Percentiles rank a stretch among this genome's conserved stretches.
These are phyloP conservation scores for Sphenopsis melanotis DNA, from an alignment of 2,797 vertebrate genomes.

Conservation along the genomic window DNA sequence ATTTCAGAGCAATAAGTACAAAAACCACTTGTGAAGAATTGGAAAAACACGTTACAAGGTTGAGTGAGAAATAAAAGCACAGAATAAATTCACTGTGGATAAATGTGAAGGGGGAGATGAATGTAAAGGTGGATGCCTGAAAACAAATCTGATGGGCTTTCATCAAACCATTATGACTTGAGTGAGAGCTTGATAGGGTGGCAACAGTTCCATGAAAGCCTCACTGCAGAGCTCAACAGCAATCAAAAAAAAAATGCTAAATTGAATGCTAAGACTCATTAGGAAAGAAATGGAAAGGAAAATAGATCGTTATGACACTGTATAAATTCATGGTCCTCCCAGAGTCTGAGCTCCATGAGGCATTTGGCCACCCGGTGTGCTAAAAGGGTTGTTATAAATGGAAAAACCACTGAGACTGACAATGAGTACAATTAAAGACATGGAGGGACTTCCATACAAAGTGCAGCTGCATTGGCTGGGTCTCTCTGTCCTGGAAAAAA, in stretches of 20 bases:
- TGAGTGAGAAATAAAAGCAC: neutral
- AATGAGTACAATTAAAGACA: neutral
- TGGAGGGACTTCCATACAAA: neutral
- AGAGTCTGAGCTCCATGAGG: neutral
- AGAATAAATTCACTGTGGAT: neutral
- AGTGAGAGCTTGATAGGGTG: neutral
- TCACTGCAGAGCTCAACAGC: neutral
- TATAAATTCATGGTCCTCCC: neutral
- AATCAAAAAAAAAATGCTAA: neutral
- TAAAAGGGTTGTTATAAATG: neutral
- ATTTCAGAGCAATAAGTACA: neutral
- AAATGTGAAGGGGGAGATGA: neutral
- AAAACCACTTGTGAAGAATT: neutral
- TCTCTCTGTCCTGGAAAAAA: neutral
- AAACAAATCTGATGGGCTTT: neutral
- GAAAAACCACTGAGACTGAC: neutral
- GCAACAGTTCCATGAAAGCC: neutral
- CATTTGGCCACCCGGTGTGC: neutral
- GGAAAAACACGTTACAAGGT: neutral
- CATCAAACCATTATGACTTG: neutral
- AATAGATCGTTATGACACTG: neutral
- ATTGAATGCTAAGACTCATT: neutral
- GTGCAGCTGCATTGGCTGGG: neutral
- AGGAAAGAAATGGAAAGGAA: slow-evolving; percentile 5
- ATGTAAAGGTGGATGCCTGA: neutral